Percentiles rank a stretch among this genome's conserved stretches.
Evolutionary conservation across 2,113 vertebrate species (phyloP).

Genomic region (Eonycteris spelaea): DNA sequence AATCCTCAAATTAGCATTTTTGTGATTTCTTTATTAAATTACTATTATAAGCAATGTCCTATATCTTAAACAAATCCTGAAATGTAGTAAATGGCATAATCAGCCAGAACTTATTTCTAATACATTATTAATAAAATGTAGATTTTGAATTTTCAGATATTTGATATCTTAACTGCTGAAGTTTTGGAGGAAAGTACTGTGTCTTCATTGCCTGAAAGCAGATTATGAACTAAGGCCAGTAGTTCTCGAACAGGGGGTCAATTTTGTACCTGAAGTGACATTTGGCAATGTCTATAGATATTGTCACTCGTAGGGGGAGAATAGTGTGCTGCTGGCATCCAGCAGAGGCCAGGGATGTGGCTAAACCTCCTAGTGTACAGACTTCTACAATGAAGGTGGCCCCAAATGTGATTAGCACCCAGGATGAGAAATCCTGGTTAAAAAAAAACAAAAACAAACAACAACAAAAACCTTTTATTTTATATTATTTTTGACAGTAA

Average conservation of each 20-base stretch:
- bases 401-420: neutral
- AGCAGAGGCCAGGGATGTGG: neutral
- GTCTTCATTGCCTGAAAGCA: neutral
- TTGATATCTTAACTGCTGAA: neutral
- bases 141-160: neutral
- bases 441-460: neutral
- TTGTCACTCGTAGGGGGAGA: neutral
- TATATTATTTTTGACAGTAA: neutral
- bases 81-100: neutral
- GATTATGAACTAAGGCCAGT: neutral
- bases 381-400: neutral
- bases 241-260: neutral
- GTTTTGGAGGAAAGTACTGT: neutral
- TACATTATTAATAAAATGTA: neutral
- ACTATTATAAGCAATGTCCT: neutral
- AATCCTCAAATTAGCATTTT: neutral
- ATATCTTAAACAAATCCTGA: neutral
- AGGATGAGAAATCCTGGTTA: neutral
- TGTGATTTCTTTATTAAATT: neutral
- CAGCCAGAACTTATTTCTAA: neutral
- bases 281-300: neutral
- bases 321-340: neutral
- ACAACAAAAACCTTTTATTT: neutral
- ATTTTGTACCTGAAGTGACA: neutral
- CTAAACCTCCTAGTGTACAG: neutral